Evolutionary conservation across 2,797 vertebrate species (phyloP), one percentile per base, ranked within the genome.

Genomic region (Cottoperca gobio): DNA sequence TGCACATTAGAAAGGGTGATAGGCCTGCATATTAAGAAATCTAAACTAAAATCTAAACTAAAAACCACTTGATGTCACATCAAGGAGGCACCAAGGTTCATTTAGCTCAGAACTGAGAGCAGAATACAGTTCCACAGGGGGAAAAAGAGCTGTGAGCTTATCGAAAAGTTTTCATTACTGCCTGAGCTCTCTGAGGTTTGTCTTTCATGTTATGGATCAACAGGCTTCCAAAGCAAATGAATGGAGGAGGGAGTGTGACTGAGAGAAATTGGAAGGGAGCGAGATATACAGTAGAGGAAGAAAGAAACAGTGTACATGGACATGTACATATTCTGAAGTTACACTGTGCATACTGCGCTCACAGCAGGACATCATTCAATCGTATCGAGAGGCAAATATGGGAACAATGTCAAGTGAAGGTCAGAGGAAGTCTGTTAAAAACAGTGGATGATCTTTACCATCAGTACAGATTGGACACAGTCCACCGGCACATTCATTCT

Each of bases 161-260:
- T 83, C 67, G 63, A 52, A 40, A 0, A 17, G 57, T 83, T 84
- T 83, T 79, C 78, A 82, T 89, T 83, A 73, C 79, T 71, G 75
- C 57, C 71, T 74, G 73, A 80, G 76, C 84, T 86, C 80, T 77
- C 83, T 64, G 83, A 85, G 81, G 82, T 72, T 81, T 84, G 82
- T 86, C 86, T 89, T 88, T 86, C 87, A 90, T 89, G 81, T 89
- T 83, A 82, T 76, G 72, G 78, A 90, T 90, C 84, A 87, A 86
- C 87, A 89, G 65, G 75, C 82, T 80, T 84, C 88, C 74, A 78
- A 64, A 79, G 69, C 70, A 86, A 85, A 85, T 81, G 63, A 86
- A 75, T 39, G 70, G 68, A 73, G 59, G 63, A 76, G 70, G 35
- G 40, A 82, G 59, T 49, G 74, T 67, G 74, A 79, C 79, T 43